phyloP scores from a whole-genome alignment of 2,888 invertebrate genomes.

The Spisula subtruncata region DNA sequence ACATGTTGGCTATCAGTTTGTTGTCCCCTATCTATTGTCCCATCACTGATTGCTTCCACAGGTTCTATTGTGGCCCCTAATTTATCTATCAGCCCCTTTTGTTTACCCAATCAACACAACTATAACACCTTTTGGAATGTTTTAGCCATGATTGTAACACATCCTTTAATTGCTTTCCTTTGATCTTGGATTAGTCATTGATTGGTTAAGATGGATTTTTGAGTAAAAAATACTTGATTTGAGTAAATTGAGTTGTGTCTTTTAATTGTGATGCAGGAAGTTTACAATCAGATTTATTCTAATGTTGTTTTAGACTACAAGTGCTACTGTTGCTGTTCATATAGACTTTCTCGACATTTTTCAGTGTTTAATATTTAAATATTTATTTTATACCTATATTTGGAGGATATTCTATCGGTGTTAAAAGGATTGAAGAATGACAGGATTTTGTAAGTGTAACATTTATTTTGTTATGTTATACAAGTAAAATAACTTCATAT shows the following conservation, averaged over 20 bases:
- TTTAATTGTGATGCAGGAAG: neutral
- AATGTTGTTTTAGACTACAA: constrained; percentile 1
- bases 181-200: constrained; percentile 31
- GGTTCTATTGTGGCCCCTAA: constrained; percentile 21
- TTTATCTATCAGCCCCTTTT: constrained; percentile 22
- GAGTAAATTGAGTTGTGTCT: constrained; percentile 14
- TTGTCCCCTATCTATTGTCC: constrained; percentile 23
- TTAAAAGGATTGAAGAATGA: neutral
- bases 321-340: neutral
- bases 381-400: neutral
- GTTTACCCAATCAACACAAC: constrained; percentile 17
- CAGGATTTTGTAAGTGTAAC: neutral
- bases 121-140: neutral
- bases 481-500: too few relatives aligned
- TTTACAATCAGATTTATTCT: neutral
- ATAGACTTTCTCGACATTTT: neutral
- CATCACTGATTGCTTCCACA: constrained; percentile 23
- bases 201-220: constrained; percentile 34
- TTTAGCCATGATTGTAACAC: neutral
- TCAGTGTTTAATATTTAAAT: neutral
- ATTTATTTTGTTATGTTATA: too few relatives aligned
- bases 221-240: neutral
- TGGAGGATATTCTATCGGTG: neutral
- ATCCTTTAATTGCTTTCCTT: constrained; percentile 24
- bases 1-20: constrained; percentile 5